Conservation (phyloP, 35 echinoderm and acorn worm genomes). For the Eucidaris tribuloides region DNA sequence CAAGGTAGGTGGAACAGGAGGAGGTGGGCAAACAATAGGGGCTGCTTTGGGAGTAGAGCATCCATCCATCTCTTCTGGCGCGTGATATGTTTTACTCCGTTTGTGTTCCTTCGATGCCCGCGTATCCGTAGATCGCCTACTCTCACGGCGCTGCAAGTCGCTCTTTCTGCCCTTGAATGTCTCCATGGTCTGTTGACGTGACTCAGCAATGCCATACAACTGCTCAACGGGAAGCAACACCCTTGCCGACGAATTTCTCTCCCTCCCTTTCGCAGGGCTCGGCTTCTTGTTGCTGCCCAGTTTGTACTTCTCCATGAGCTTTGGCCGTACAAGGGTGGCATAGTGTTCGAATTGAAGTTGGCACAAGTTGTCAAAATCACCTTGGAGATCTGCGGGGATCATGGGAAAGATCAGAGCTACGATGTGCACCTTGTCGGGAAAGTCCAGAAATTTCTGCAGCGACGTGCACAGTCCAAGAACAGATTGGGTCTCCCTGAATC, state of each 20-base stretch:
- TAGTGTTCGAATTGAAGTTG: constrained; percentile 45
- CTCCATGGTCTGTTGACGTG: background rate
- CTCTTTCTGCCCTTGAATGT: constrained; percentile 4
- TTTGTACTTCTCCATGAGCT: constrained; percentile 12
- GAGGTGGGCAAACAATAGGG: background rate
- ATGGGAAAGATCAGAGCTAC: constrained; percentile 60
- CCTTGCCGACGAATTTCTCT: constrained; percentile 2
- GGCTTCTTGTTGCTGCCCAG: background rate
- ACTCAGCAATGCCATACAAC: constrained; percentile 14
- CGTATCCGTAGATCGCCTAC: constrained; percentile 29
- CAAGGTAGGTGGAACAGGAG: background rate
- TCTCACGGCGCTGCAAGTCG: constrained; percentile 27
- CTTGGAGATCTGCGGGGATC: constrained; percentile 56
- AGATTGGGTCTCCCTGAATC: constrained; percentile 77
- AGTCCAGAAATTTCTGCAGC: constrained; percentile 71
- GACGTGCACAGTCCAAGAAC: constrained; percentile 72
- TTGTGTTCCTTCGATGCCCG: constrained; percentile 44
- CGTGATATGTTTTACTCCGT: constrained; percentile 62
- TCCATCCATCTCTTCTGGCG: background rate
- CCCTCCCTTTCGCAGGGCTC: background rate
- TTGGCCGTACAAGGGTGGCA: background rate
- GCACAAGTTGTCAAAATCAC: constrained; percentile 87
- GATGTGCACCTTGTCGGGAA: constrained; percentile 60
- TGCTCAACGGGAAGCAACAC: constrained; percentile 39
- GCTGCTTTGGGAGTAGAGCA: background rate